Evolutionary conservation across 2,113 vertebrate species (phyloP), one percentile per base, ranked within the genome.

Genomic region (Pterocles burchelli): DNA sequence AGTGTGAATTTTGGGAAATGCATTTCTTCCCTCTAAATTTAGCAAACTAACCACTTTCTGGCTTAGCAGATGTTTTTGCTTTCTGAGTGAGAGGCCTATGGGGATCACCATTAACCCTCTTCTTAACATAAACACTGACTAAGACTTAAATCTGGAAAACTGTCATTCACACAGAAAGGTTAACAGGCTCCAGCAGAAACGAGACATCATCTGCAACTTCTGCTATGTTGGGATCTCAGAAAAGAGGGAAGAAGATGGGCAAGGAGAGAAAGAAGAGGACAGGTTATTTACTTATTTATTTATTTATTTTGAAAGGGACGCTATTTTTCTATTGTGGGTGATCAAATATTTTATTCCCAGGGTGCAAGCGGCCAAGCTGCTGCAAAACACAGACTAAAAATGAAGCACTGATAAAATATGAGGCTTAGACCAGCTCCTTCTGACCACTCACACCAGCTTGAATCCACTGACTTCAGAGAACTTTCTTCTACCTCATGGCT

Each of bases 21-120:
- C 72, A 43, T 91, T 72, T 95, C 90, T 97, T 91, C 51, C 19
- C 79, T 89, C 96, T 93, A 95, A 94, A 88, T 91, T 85, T 96
- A 96, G 94, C 57, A 57, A 90, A 88, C 52, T 67, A 97, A 96
- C 92, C 93, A 91, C 87, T 96, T 95, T 95, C 93, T 97, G 91
- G 93, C 87, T 92, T 65, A 96, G 91, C 93, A 97, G 88, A 94
- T 97, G 94, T 96, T 94, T 97, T 97, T 95, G 94, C 84, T 93
- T 95, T 94, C 67, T 0, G 7, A 96, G 89, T 7, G 7, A 94
- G 81, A 93, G 94, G 89, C 89, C 90, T 87, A 83, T 26, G 57
- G 85, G 93, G 95, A 94, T 76, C 85, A 96, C 89, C 85, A 96
- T 96, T 97, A 97, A 96, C 93, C 88, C 85, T 94, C 72, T 92